These are phyloP conservation scores for Lottia gigantea DNA, from an alignment of 2,888 invertebrate genomes.

Conservation along the genomic window DNA sequence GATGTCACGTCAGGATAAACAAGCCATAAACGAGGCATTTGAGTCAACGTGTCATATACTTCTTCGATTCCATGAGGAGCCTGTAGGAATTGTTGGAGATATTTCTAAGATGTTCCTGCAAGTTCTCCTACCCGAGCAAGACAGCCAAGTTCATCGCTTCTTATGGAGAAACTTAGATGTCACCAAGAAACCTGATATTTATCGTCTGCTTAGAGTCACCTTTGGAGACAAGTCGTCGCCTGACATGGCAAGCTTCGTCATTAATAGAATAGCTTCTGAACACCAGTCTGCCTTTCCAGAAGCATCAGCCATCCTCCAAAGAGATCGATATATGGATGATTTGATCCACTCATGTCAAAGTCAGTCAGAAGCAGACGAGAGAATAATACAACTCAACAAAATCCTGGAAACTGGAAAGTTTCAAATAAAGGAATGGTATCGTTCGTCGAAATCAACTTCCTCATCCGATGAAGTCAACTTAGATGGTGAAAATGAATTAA, in stretches of 20 bases:
- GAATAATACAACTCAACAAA: constrained; percentile 11
- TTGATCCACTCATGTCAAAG: constrained; percentile 15
- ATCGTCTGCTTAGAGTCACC: neutral
- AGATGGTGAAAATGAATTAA: neutral
- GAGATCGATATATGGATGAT: constrained; percentile 24
- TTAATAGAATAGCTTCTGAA: constrained; percentile 14
- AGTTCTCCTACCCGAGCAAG: neutral
- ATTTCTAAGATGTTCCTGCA: constrained; percentile 14
- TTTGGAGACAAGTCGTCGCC: constrained; percentile 3
- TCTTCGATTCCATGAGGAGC: constrained; percentile 16
- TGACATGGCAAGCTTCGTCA: constrained; percentile 15
- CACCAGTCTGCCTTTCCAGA: constrained; percentile 11
- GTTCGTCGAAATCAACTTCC: constrained; percentile 9
- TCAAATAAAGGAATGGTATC: constrained; percentile 15
- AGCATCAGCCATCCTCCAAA: constrained; percentile 15
- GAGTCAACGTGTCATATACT: constrained; percentile 10
- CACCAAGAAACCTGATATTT: neutral
- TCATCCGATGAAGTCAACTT: neutral
- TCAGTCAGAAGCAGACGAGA: neutral
- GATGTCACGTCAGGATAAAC: neutral
- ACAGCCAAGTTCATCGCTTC: constrained; percentile 2
- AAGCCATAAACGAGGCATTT: neutral
- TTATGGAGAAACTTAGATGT: neutral
- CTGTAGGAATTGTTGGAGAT: constrained; percentile 14
- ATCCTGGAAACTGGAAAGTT: constrained; percentile 18